phyloP scores from a whole-genome alignment of 2,797 vertebrate species.

The Poecilia gillii region DNA sequence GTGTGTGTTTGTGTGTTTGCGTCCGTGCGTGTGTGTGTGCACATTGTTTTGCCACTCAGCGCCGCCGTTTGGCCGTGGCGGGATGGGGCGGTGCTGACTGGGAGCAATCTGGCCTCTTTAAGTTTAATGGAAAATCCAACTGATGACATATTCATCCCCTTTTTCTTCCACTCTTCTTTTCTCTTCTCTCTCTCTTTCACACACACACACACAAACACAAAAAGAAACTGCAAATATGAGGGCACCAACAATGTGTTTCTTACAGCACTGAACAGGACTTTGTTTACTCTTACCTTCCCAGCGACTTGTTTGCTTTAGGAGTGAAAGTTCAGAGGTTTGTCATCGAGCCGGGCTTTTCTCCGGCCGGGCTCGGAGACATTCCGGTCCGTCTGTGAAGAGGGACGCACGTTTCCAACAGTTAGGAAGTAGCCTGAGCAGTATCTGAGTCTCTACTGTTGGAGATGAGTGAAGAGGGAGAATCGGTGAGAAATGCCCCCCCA shows the following conservation, averaged over 20 bases:
- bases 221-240: slow-evolving; percentile 17
- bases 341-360: slow-evolving; percentile 41
- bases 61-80: slow-evolving; percentile 34
- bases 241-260: slow-evolving; percentile 21
- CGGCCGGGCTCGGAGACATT: slow-evolving; percentile 9
- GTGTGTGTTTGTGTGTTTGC: slow-evolving; percentile 11
- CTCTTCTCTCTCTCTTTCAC: not conserved
- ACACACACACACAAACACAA: not conserved
- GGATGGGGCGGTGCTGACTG: slow-evolving; percentile 53
- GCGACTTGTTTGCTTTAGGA: slow-evolving; percentile 38
- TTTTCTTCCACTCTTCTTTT: slow-evolving; percentile 55
- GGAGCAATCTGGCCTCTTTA: slow-evolving; percentile 49
- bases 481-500: slow-evolving; percentile 11
- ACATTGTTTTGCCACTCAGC: slow-evolving; percentile 16
- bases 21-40: slow-evolving; percentile 26
- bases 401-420: slow-evolving; percentile 38
- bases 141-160: slow-evolving; percentile 61
- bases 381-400: slow-evolving; percentile 49
- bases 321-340: slow-evolving; percentile 62
- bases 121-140: slow-evolving; percentile 64
- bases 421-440: slow-evolving; percentile 4
- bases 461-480: slow-evolving; percentile 38
- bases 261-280: slow-evolving; percentile 5
- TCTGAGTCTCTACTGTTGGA: slow-evolving; percentile 17
- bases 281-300: slow-evolving; percentile 17